Evolutionary conservation across 2,113 vertebrate species (phyloP), one percentile per base, ranked within the genome.

Genomic region (Phoenicopterus ruber): DNA sequence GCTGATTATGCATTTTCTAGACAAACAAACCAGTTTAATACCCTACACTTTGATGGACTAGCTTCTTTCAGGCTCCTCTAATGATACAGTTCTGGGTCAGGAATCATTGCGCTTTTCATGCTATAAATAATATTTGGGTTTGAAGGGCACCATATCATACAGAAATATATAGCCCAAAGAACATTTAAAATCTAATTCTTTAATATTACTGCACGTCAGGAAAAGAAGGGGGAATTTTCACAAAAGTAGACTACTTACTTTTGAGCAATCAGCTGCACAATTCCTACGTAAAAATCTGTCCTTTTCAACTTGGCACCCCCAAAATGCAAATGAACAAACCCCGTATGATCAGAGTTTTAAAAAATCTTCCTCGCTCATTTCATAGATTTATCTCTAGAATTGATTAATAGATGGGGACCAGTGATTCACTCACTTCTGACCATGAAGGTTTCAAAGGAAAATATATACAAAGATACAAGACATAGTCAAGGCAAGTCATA

Each of bases 1-100:
- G 49, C 80, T 93, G 83, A 93, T 93, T 94, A 78, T 93, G 92
- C 95, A 96, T 88, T 97, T 97, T 97, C 91, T 97, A 94, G 95
- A 61, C 92, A 91, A 98, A 92, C 54, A 92, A 95, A 95, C 82
- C 52, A 69, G 80, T 94, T 95, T 94, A 91, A 93, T 63, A 88
- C 86, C 92, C 63, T 88, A 29, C 38, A 71, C 84, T 93, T 86
- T 87, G 70, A 96, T 93, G 71, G 77, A 91, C 86, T 62, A 63
- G 24, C 49, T 92, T 90, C 66, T 84, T 81, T 72, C 32, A 65
- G 34, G 34, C 70, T 88, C 34, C 40, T 84, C 46, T 94, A 82
- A 70, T 81, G 79, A 84, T 49, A 44, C 5, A 72, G 49, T 85
- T 94, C 88, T 89, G 66, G 57, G 81, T 91, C 69, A 79, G 84